A percentile compares a stretch with the other conserved stretches of the same genome.
These are phyloP conservation scores for Philonicus albiceps DNA, from an alignment of 2,888 invertebrate genomes.

Conservation along the genomic window DNA sequence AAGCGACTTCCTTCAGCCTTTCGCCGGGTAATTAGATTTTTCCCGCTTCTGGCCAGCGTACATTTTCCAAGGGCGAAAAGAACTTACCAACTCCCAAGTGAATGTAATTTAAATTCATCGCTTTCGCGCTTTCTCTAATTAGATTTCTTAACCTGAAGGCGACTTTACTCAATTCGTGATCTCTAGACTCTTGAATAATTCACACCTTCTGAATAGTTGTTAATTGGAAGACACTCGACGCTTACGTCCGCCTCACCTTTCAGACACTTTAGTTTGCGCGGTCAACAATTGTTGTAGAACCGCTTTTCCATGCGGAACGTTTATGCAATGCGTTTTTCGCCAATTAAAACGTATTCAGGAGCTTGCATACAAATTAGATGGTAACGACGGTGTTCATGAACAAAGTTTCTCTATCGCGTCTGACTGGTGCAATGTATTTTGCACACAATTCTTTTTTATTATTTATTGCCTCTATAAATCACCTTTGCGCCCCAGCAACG, in stretches of 20 bases:
- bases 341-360: background rate
- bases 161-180: slow-evolving; percentile 15
- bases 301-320: background rate
- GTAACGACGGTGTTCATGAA: background rate
- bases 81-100: slow-evolving; percentile 1
- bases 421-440: background rate
- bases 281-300: background rate
- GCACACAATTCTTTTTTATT: slow-evolving; percentile 10
- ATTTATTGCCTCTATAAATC: slow-evolving; percentile 17
- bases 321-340: background rate
- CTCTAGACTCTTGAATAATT: slow-evolving; percentile 23
- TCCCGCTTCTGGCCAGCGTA: background rate
- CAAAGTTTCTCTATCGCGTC: background rate
- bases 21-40: slow-evolving; percentile 6
- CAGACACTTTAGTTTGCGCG: background rate
- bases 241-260: background rate
- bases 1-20: background rate
- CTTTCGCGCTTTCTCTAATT: slow-evolving; percentile 22
- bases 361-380: slow-evolving; percentile 10
- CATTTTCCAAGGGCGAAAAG: background rate
- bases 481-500: background rate
- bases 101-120: slow-evolving; percentile 32
- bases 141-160: slow-evolving; percentile 33
- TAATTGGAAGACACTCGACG: slow-evolving; percentile 2
- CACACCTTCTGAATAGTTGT: slow-evolving; percentile 24